A percentile compares a stretch with the other conserved stretches of the same genome.
These are phyloP conservation scores for Serinus canaria DNA, from an alignment of 2,113 vertebrate species.

Conservation along the genomic window DNA sequence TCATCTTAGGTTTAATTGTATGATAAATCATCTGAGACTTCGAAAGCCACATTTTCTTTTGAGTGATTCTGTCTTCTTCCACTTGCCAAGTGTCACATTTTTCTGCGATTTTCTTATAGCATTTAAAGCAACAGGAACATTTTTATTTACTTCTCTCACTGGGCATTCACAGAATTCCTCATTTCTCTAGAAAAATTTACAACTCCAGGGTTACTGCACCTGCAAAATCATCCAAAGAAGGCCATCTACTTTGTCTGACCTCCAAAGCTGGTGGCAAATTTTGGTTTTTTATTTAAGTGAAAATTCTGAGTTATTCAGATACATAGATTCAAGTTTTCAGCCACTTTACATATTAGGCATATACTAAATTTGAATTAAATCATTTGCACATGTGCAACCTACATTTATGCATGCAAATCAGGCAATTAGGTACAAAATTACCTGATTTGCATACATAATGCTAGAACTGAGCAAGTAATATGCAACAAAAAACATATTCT, in stretches of 20 bases:
- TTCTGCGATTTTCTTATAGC: background rate
- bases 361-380: slow-evolving; percentile 54
- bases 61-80: slow-evolving; percentile 11
- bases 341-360: slow-evolving; percentile 25
- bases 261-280: background rate
- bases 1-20: background rate
- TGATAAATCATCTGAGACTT: background rate
- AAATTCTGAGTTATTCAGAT: background rate
- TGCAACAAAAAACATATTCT: slow-evolving; percentile 44
- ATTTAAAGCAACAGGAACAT: slow-evolving; percentile 6
- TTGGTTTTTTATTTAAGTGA: background rate
- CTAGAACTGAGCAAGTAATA: slow-evolving; percentile 27
- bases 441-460: slow-evolving; percentile 62
- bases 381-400: slow-evolving; percentile 56
- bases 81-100: background rate
- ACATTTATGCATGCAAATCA: slow-evolving; percentile 66
- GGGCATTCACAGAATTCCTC: background rate
- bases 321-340: slow-evolving; percentile 1
- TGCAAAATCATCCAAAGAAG: background rate
- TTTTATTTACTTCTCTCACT: background rate
- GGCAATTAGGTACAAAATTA: slow-evolving; percentile 62
- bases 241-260: background rate
- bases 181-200: background rate
- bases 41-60: background rate
- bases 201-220: background rate